These are phyloP conservation scores for Chrysotoxum bicinctum DNA, from an alignment of 2,888 invertebrate species.

Conservation along the genomic window DNA sequence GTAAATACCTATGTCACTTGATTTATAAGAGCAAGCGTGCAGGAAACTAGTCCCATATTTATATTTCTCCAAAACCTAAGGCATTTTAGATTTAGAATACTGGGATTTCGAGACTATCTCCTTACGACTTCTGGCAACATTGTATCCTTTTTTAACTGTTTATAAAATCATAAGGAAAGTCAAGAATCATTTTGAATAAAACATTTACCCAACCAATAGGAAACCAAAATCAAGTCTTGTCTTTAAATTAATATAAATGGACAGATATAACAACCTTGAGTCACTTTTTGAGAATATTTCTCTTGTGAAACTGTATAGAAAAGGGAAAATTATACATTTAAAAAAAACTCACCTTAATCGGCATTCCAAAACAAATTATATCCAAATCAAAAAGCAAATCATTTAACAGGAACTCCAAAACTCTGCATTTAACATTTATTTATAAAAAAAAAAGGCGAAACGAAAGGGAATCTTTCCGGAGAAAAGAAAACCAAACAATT, in stretches of 20 bases:
- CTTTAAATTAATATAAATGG: background rate
- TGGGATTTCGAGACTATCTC: no score
- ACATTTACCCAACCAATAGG: no score
- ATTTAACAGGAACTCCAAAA: background rate
- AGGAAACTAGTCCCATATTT: no score
- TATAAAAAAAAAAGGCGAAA: background rate
- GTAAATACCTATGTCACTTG: no score
- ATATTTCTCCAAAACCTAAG: no score
- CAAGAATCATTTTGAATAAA: no score
- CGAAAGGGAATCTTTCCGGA: background rate
- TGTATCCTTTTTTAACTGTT: no score
- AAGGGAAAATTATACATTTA: background rate
- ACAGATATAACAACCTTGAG: background rate
- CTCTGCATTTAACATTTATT: background rate
- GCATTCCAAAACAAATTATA: background rate
- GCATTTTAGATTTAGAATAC: no score
- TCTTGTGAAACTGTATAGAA: background rate
- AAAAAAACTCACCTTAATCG: slow-evolving; percentile 7
- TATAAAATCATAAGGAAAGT: no score
- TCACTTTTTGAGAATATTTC: background rate
- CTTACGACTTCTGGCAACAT: no score
- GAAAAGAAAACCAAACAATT: background rate
- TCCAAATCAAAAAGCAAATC: background rate
- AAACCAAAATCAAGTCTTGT: no score
- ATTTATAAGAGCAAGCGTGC: no score